A percentile compares a stretch with the other conserved stretches of the same genome.
Conservation (phyloP, 2,888 invertebrate genomes). For the Gari tellinella region DNA sequence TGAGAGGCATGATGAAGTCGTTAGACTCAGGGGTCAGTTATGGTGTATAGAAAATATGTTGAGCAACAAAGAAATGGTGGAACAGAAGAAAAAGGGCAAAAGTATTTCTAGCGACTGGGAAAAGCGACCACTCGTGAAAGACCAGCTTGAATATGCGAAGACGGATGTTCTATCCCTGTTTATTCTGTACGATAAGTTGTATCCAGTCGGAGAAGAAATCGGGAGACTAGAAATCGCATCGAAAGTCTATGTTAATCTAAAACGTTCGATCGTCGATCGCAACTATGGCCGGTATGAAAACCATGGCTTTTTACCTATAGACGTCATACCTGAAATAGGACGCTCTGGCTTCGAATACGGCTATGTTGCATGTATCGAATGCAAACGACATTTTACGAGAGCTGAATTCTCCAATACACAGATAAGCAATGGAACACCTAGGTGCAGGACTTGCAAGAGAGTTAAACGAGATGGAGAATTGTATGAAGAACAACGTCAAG, state of each 20-base stretch:
- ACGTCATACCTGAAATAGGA: constrained; percentile 20
- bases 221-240: constrained; percentile 9
- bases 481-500: too few relatives aligned
- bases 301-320: constrained; percentile 16
- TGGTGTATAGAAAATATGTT: constrained; percentile 10
- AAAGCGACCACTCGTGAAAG: not conserved
- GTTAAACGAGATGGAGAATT: too few relatives aligned
- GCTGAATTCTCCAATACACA: too few relatives aligned
- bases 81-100: not conserved
- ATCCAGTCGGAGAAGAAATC: constrained; percentile 5
- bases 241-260: not conserved
- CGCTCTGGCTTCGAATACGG: not conserved
- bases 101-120: not conserved
- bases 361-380: too few relatives aligned
- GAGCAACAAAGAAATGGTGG: too few relatives aligned
- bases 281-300: constrained; percentile 13
- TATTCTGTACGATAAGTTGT: too few relatives aligned
- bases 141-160: too few relatives aligned
- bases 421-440: too few relatives aligned
- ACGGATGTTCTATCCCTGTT: too few relatives aligned
- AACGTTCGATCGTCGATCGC: not conserved
- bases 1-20: constrained; percentile 9
- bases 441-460: too few relatives aligned
- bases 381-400: too few relatives aligned
- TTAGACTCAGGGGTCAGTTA: not conserved